Base-by-base conservation (phyloP, 1,140 invertebrate species). In the Cheumatopsyche charites region DNA sequence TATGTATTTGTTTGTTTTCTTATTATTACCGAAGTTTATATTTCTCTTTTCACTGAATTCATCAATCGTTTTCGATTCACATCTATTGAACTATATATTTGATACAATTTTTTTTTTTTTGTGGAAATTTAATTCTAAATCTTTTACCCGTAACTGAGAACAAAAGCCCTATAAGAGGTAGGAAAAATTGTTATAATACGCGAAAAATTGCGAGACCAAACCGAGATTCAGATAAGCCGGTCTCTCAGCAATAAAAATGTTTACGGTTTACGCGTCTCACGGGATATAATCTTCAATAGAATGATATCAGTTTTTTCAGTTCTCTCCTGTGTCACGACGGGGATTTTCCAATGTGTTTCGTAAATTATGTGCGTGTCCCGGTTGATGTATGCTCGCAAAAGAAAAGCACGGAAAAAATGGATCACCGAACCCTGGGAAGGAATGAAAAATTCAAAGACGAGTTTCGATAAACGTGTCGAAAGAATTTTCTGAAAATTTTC, bases 241-340 rank as follows among this genome's bases (percentile, higher is more conserved):
- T 25, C 23, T 23, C 55, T 58, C 13, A 25, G 13, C 55, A 58
- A 58, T 58, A 58, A 58, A 58, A 58, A 21, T 58, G 55, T 58
- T 58, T 58, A 58, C 55, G 62, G 36, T 23, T 63, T 42, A 17
- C 62, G 58, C 58, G n/a, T 29, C 26, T 36, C 58, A 12, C 19
- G 23, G 29, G 62, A 63, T 41, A 63, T 63, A 43, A 63, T 63
- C 62, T 63, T 63, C 15, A 63, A 63, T 11, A 36, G 29, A 21
- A 63, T 23, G 62, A 63, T 63, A 63, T 63, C 41, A 63, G 62
- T 63, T 63, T 63, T 63, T 63, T n/a, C 62, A 41, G 11, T 63
- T 42, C 19, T 21, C 36, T 42, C 19, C 42, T 19, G 19, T 19
- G 21, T 58, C 13, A 13, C 23, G 52, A 17, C 36, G 15, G 29